phyloP scores from a whole-genome alignment of 2,113 vertebrate genomes.

The Phaethon lepturus region DNA sequence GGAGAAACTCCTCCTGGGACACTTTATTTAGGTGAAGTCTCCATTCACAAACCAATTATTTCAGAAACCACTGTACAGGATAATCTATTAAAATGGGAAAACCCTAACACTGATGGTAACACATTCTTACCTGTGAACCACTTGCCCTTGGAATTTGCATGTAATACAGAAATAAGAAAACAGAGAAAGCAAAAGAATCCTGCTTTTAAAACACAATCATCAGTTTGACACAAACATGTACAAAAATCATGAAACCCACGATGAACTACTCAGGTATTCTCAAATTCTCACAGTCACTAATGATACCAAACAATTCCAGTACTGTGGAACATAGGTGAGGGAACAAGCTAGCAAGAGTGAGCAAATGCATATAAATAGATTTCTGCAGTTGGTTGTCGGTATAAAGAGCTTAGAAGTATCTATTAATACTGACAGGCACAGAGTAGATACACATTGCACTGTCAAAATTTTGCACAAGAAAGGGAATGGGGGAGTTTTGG shows the following conservation, averaged over 20 bases:
- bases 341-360: background rate
- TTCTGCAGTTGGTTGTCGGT: background rate
- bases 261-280: background rate
- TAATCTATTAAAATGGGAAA: background rate
- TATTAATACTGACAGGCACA: slow-evolving; percentile 16
- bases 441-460: background rate
- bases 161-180: background rate
- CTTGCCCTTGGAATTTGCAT: background rate
- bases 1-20: background rate
- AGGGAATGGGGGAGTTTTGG: background rate
- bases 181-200: background rate
- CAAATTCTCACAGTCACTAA: background rate
- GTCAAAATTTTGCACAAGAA: slow-evolving; percentile 1
- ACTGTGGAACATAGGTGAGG: background rate
- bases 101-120: background rate
- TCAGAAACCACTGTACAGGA: background rate
- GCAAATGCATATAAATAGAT: slow-evolving; percentile 46
- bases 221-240: background rate
- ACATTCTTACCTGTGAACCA: background rate
- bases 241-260: background rate
- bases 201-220: background rate
- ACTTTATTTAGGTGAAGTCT: background rate
- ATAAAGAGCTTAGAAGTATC: slow-evolving; percentile 13
- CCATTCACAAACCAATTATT: background rate
- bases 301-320: background rate